Base-by-base conservation (phyloP, 2,888 invertebrate genomes). In the Macrophya alboannulata region DNA sequence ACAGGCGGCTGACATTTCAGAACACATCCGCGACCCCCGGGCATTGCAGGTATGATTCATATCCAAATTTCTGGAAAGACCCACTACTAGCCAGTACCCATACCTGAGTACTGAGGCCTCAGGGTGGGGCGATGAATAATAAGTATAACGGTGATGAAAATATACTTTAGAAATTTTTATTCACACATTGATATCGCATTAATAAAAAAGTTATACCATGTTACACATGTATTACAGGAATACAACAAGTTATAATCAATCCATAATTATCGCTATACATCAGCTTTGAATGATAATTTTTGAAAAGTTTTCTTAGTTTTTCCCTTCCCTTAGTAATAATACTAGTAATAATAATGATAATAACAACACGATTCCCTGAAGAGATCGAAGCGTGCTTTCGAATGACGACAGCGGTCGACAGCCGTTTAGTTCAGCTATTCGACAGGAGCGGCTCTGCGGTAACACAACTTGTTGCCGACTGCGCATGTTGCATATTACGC, bases 401-500 rank as follows among this genome's bases (percentile, higher is more conserved):
- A 55, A 81, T 81, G 81, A 81, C 81, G 81, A 81, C 62, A 77
- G 55, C n/a, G 15, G 31, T 21, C 43, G 79, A 79, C 76, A 77
- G 55, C n/a, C 9, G 17, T n/a, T 62, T 81, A 40, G 59, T 59
- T 43, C 25, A n/a, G 4, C 15, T 59, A 40, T 43, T 17, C 25
- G 31, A 17, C 68, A n/a, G 3, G 1, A 15, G 83, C 9, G 72
- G 43, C 72, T n/a, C 72, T 74, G 6, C 10, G 21, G 43, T 45
- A 74, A 17, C 45, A 15, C 10, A 74, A 81, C 43, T 83, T 68
- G 71, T 83, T 71, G 48, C 83, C 48, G 65, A 31, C 71, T 83
- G 83, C 83, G 83, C 83, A 83, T 71, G 83, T 48, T 68, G 71
- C 31, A 21, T 31, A 48, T 40, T 71, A 59, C 83, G 83, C 83